Percentiles rank a stretch among this genome's conserved stretches.
Evolutionary conservation across 1,140 invertebrate species (phyloP).

Genomic region (Temnothorax curvispinosus): DNA sequence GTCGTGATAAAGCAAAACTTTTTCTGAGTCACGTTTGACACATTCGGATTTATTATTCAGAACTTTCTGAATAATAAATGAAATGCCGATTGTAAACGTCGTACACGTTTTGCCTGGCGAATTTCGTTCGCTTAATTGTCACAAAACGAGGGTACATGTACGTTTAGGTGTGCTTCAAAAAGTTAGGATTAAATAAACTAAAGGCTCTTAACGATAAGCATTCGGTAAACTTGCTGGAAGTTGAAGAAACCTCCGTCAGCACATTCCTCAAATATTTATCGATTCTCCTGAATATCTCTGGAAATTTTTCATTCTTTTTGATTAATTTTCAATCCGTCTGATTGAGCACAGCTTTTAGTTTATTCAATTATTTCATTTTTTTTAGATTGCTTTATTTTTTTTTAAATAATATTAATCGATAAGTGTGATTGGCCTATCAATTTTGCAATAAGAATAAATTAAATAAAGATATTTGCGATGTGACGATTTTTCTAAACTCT

Average conservation of each 20-base stretch:
- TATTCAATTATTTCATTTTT: not conserved
- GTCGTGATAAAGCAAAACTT: not conserved
- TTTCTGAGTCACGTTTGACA: not conserved
- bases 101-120: not conserved
- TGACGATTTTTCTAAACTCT: conserved; percentile 36
- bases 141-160: not conserved
- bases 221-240: not conserved
- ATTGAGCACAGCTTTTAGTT: not conserved
- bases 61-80: not conserved
- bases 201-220: no score
- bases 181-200: not conserved
- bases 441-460: conserved; percentile 11
- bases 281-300: not conserved
- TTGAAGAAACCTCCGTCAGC: not conserved
- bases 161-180: not conserved
- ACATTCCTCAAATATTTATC: not conserved
- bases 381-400: not conserved
- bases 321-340: not conserved
- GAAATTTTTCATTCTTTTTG: not conserved
- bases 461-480: not conserved
- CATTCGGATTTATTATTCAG: not conserved
- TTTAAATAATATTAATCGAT: not conserved
- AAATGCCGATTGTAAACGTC: not conserved
- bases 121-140: not conserved
- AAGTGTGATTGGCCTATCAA: not conserved